Evolutionary conservation across 2,797 vertebrate species (phyloP).

Genomic region (Chelidonichthys spinosus): DNA sequence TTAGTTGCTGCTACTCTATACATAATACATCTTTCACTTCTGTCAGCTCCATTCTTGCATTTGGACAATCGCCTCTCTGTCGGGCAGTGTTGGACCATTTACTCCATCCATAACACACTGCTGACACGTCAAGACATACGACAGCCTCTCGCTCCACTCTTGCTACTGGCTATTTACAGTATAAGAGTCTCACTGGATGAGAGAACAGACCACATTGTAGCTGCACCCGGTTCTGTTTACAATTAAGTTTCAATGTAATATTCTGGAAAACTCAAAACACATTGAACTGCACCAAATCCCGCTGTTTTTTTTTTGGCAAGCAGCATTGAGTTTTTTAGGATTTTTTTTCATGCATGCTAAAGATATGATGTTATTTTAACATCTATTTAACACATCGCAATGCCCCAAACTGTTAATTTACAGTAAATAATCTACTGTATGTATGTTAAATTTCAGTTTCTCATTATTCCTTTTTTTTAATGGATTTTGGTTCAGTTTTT

Average conservation of each 20-base stretch:
- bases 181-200: not conserved
- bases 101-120: conserved; percentile 7
- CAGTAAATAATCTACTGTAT: not conserved
- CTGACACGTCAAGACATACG: not conserved
- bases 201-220: not conserved
- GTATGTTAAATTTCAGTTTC: not conserved
- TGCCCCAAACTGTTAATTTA: not conserved
- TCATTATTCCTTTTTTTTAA: not conserved
- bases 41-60: conserved; percentile 18
- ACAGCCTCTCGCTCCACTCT: not conserved
- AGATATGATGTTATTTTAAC: not conserved
- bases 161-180: not conserved
- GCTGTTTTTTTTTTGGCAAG: not conserved
- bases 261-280: conserved; percentile 5
- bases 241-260: conserved; percentile 11
- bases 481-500: not conserved
- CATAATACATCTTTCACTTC: conserved; percentile 46
- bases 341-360: conserved; percentile 3
- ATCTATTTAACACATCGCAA: not conserved
- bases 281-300: not conserved
- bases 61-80: conserved; percentile 26
- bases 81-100: not conserved
- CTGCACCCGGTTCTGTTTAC: conserved; percentile 4
- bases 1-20: conserved; percentile 15
- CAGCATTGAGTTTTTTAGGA: not conserved